Base-by-base conservation (phyloP, 2,888 invertebrate genomes). In the Spodoptera picta region DNA sequence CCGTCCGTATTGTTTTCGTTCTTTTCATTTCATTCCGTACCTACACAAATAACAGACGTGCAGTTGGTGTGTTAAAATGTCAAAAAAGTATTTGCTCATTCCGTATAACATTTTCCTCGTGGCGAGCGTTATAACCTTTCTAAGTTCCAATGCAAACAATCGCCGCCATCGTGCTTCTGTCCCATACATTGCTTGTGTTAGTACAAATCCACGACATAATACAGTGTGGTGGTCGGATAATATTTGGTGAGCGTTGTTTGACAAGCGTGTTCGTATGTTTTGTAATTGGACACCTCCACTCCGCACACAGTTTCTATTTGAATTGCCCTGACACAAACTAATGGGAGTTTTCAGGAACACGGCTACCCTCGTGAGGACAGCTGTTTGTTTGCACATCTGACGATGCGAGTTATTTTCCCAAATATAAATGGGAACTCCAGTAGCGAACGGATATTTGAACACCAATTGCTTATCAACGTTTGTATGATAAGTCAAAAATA, bases 281-380 rank as follows among this genome's bases (percentile, higher is more conserved):
- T 92, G 93, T 91, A 87, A 93, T 90, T 91, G 92, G 91, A 93
- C 92, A 94, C 93, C 91, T 91, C 88, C 82, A 89, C 90, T 90
- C 84, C 83, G 86, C 84, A 89, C 85, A 90, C 89, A 89, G 84
- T 90, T 87, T 87, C 87, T 91, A 84, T 93, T 93, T 92, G 90
- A 80, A 83, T 87, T 90, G 88, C 85, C 82, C 83, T 87, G 87
- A 88, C 88, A 86, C 82, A 83, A 82, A 81, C 86, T 82, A 83
- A 79, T 84, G 85, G 83, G 82, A 84, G 83, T 88, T 90, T 92
- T 90, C 87, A 86, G 87, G 87, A 87, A 87, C 78, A 72, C 81
- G 82, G 83, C 83, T 79, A 81, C 79, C 80, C 73, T 65, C 68
- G 60, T 65, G 64, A 62, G 59, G 73, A 69, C 77, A 79, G 73